Evolutionary conservation across 2,113 vertebrate genomes (phyloP), one percentile per base, ranked within the genome.

Genomic region (Erythrolamprus reginae): DNA sequence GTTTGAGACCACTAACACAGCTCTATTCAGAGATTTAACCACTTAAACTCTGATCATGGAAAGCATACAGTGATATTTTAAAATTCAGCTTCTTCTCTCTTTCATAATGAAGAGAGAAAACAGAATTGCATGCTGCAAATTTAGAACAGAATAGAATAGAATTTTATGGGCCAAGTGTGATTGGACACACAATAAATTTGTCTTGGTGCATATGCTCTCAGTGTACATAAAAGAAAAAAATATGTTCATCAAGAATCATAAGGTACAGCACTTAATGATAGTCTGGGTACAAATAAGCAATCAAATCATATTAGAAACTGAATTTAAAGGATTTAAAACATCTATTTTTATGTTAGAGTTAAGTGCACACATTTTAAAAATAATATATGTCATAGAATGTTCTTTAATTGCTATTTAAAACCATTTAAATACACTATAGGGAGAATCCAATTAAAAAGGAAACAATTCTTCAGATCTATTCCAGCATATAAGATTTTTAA

Each of bases 11-110:
- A 21, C 13, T 82, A 88, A 89, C 84, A 7, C 7, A 4, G 15
- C 24, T 90, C 28, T 86, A 28, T 55, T 90, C 82, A 86, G 88
- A 56, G 55, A 13, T 51, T 28, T n/a, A 45, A 1, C 6, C n/a
- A 55, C 38, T 82, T 13, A 89, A 91, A 50, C 47, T 45, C 51
- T 91, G 89, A 8, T 93, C 93, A 92, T 65, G 28, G 10, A 50
- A 82, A 53, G 56, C 42, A 24, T 9, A 7, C 33, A 82, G 23
- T 89, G 56, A 88, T 4, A 50, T 19, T 47, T 90, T n/a, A 55
- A 48, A n/a, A 87, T 92, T 89, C 38, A 0, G 93, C 87, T 94
- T 90, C 53, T 47, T 90, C 86, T 86, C 55, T 82, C 42, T 91
- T 91, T 88, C 89, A 48, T 82, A 82, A 56, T 87, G 23, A 90